phyloP scores from a whole-genome alignment of 1,140 invertebrate species.

The Caerostris extrusa region DNA sequence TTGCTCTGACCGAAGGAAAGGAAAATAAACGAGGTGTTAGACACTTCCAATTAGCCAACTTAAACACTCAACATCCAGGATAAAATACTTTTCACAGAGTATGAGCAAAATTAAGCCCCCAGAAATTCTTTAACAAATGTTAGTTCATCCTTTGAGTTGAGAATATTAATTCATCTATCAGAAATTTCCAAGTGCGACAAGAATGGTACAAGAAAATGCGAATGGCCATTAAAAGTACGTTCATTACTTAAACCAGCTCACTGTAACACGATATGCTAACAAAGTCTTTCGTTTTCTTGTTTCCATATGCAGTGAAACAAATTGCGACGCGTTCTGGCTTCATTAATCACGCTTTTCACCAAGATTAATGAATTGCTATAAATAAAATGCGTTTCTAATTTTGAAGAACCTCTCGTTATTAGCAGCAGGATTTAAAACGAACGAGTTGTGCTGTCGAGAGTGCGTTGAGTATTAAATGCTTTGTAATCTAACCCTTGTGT shows the following conservation, averaged over 20 bases:
- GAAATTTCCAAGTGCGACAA: neutral
- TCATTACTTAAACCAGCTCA: constrained; percentile 12
- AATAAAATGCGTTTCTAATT: constrained; percentile 22
- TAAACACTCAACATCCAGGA: neutral
- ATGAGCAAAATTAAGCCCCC: neutral
- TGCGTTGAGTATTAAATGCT: neutral
- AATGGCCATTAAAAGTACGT: constrained; percentile 5
- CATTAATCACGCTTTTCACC: constrained; percentile 5
- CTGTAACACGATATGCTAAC: neutral
- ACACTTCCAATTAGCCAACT: constrained; percentile 23
- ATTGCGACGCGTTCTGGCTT: constrained; percentile 17
- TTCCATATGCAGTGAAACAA: neutral
- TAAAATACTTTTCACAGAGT: neutral
- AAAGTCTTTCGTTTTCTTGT: neutral
- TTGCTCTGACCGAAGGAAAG: neutral
- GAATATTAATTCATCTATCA: constrained; percentile 27
- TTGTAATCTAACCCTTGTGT: neutral
- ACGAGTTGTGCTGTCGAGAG: neutral
- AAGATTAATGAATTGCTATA: neutral
- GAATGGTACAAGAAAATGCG: neutral
- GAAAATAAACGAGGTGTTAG: constrained; percentile 13
- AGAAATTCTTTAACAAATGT: neutral
- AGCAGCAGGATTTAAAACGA: neutral
- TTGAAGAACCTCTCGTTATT: neutral
- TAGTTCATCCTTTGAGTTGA: neutral